These are phyloP conservation scores for Drosophila robusta DNA, from an alignment of 2,888 invertebrate genomes.

Conservation along the genomic window DNA sequence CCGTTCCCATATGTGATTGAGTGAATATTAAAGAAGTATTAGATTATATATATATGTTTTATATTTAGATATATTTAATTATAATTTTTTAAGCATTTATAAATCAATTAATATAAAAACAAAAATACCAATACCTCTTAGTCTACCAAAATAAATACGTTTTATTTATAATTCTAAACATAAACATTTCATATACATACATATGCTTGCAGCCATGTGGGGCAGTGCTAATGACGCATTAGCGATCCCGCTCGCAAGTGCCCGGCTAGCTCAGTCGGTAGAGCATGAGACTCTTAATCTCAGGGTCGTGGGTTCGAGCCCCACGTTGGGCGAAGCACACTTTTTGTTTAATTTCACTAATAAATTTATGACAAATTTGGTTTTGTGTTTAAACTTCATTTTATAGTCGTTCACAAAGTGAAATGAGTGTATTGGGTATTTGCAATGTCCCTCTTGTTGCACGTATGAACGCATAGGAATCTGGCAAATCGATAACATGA, in stretches of 20 bases:
- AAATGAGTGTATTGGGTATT: too few relatives aligned
- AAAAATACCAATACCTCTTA: background rate
- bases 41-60: too few relatives aligned
- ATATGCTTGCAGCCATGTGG: background rate
- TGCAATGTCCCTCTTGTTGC: too few relatives aligned
- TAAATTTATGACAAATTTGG: too few relatives aligned
- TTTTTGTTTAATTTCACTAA: slow-evolving; percentile 26
- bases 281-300: slow-evolving; percentile 85
- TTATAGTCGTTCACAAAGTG: too few relatives aligned
- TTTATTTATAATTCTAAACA: background rate
- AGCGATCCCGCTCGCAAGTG: slow-evolving; percentile 26
- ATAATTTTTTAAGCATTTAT: too few relatives aligned
- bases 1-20: slow-evolving; percentile 1
- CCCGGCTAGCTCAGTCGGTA: slow-evolving; percentile 86
- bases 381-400: too few relatives aligned
- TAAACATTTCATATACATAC: background rate
- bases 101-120: background rate
- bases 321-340: slow-evolving; percentile 82
- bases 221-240: background rate
- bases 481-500: too few relatives aligned
- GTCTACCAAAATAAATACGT: background rate
- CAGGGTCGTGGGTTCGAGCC: slow-evolving; percentile 86
- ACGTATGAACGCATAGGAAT: too few relatives aligned
- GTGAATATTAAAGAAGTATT: background rate
- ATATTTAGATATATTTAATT: too few relatives aligned